Evolutionary conservation across 92 coral and sea anemone genomes (phyloP).

Genomic region (Pocillopora meandrina): DNA sequence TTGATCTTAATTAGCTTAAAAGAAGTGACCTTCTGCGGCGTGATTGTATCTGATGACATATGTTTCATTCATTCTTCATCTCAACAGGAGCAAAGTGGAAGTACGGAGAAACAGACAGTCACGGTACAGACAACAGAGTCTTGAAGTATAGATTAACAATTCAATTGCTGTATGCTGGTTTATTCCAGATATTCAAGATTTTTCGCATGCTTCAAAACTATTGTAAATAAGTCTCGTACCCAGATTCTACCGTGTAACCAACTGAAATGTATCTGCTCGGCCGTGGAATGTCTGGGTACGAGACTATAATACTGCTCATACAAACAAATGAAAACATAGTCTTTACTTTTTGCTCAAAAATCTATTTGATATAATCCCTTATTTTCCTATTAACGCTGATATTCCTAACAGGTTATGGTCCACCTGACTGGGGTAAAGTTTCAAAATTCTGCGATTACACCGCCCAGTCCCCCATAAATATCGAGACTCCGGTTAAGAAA

Average conservation of each 20-base stretch:
- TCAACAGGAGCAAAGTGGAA: conserved; percentile 16
- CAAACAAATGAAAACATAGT: background rate
- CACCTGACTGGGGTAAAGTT: conserved; percentile 67
- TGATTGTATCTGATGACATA: background rate
- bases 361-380: background rate
- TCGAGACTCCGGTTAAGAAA: conserved; percentile 10
- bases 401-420: conserved; percentile 62
- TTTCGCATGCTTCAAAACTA: no score
- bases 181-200: no score
- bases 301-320: background rate
- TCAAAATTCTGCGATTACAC: conserved; percentile 39
- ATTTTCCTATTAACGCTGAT: background rate
- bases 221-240: background rate
- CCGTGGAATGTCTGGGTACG: no score
- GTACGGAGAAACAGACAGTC: conserved; percentile 14
- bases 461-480: conserved; percentile 76
- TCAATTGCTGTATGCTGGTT: no score
- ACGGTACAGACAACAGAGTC: background rate
- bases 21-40: no score
- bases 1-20: no score
- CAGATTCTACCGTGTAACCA: background rate
- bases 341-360: no score
- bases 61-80: background rate
- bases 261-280: background rate
- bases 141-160: no score